phyloP scores from a whole-genome alignment of 2,797 vertebrate genomes.

The Spinibarbus caldwelli region DNA sequence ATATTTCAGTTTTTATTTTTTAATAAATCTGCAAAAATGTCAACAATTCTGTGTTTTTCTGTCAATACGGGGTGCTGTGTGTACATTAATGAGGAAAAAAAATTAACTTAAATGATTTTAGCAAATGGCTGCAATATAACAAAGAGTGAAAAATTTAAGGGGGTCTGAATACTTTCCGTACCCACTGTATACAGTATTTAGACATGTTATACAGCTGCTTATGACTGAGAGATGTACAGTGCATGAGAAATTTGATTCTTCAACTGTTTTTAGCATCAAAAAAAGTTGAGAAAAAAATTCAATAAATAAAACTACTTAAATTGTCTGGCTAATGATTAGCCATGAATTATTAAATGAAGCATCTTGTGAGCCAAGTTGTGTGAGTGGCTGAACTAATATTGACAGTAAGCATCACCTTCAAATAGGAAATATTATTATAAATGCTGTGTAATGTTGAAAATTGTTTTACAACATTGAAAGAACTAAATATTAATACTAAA shows the following conservation, averaged over 20 bases:
- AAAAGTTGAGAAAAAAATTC: neutral
- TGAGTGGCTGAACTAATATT: neutral
- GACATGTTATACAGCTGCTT: neutral
- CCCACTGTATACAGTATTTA: neutral
- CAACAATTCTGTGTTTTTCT: no score
- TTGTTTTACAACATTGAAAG: neutral
- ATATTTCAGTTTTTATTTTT: no score
- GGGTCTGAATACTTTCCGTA: no score
- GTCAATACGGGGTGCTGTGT: no score
- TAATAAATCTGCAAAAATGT: no score
- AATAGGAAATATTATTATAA: neutral
- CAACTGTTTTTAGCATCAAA: neutral
- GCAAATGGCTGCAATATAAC: no score
- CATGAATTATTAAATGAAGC: neutral
- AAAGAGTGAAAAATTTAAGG: no score
- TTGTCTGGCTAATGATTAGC: neutral
- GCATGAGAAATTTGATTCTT: neutral
- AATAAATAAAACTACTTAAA: neutral
- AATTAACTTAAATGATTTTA: no score
- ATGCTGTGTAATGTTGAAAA: neutral
- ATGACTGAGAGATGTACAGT: neutral
- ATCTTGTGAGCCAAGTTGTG: neutral
- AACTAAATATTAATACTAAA: neutral
- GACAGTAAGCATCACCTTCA: neutral
- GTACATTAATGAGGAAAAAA: no score